Conservation (phyloP, 1,140 invertebrate genomes). For the Eumeta japonica region DNA sequence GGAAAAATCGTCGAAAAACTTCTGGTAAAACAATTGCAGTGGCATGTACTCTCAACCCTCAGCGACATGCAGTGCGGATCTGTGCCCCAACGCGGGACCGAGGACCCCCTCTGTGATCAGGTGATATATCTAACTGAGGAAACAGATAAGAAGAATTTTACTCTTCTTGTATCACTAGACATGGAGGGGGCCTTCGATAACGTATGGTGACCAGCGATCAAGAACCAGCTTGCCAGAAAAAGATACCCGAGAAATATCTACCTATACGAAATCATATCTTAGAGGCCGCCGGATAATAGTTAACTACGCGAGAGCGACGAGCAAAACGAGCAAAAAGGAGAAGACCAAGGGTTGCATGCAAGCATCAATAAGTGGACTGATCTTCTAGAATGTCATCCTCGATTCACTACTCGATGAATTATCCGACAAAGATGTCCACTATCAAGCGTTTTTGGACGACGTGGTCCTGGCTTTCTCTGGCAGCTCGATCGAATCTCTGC, state of each 20-base stretch:
- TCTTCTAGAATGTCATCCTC: neutral
- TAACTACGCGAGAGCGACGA: neutral
- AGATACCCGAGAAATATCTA: neutral
- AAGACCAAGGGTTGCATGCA: neutral
- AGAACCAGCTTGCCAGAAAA: neutral
- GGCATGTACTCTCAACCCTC: neutral
- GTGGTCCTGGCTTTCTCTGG: no score
- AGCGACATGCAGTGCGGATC: neutral
- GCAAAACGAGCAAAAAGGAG: neutral
- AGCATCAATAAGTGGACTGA: neutral
- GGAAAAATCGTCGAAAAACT: neutral
- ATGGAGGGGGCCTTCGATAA: constrained; percentile 9
- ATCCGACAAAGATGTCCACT: neutral
- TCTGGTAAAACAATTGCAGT: neutral
- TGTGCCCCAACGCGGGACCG: neutral
- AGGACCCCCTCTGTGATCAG: neutral
- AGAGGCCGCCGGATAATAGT: neutral
- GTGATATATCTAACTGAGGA: neutral
- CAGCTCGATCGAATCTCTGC: no score
- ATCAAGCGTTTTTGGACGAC: neutral
- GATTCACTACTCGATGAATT: neutral
- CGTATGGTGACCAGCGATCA: constrained; percentile 5
- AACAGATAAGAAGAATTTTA: constrained; percentile 1
- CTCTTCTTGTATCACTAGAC: constrained; percentile 4
- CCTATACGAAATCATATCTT: neutral